These are phyloP conservation scores for Pseudois nayaur DNA, from an alignment of 2,113 vertebrate species.

Conservation along the genomic window DNA sequence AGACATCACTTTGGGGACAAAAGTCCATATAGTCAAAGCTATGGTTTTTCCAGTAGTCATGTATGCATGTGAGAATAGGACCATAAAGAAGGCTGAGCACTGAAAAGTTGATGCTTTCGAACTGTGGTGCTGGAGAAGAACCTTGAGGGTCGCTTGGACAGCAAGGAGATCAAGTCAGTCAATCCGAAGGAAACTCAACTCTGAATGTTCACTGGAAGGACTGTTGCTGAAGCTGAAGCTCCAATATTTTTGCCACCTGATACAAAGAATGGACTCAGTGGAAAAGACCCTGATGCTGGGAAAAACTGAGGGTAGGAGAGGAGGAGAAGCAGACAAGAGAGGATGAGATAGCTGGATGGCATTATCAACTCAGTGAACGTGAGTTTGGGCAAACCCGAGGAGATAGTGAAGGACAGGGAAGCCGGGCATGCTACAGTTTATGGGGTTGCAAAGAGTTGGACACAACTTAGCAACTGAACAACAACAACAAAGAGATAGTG, in stretches of 20 bases:
- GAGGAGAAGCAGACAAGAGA: neutral
- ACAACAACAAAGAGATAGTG: neutral
- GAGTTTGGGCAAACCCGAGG: neutral
- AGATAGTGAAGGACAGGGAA: neutral
- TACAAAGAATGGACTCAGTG: neutral
- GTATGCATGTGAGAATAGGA: neutral
- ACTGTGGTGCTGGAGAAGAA: neutral
- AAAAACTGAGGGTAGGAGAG: neutral
- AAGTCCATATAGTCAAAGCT: neutral
- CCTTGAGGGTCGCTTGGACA: neutral
- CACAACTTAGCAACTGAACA: neutral
- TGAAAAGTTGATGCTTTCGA: neutral
- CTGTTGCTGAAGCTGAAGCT: neutral
- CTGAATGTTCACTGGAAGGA: neutral
- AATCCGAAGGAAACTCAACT: neutral
- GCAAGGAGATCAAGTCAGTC: neutral
- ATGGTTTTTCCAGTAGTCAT: neutral
- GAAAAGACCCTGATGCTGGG: neutral
- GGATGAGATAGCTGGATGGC: neutral
- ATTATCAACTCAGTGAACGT: neutral
- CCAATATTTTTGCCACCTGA: neutral
- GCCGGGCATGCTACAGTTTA: neutral
- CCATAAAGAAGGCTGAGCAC: neutral
- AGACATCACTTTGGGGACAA: neutral
- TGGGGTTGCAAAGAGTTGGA: neutral